phyloP scores from a whole-genome alignment of 2,113 vertebrate genomes.

The Macrotis lagotis region DNA sequence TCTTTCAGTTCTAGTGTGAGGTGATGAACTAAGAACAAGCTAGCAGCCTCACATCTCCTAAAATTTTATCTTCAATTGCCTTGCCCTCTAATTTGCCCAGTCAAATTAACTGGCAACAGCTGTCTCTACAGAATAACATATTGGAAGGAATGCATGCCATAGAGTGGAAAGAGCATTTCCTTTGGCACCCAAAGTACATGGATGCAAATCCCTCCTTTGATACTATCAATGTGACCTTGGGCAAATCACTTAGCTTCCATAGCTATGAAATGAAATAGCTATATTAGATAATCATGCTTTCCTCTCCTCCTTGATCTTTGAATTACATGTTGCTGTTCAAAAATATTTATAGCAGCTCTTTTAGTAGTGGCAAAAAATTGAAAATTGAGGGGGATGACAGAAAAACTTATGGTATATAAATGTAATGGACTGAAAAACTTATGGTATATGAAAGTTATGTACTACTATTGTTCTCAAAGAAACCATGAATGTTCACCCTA shows the following conservation, averaged over 20 bases:
- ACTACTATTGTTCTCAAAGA: too few relatives aligned
- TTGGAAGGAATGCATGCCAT: background rate
- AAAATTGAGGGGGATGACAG: too few relatives aligned
- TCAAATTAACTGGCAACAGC: background rate
- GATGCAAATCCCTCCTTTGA: background rate
- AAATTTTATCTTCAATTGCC: background rate
- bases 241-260: background rate
- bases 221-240: background rate
- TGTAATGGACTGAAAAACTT: too few relatives aligned
- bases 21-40: background rate
- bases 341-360: too few relatives aligned
- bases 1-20: background rate
- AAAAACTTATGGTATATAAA: too few relatives aligned
- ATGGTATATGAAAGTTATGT: too few relatives aligned
- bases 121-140: background rate
- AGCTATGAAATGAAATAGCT: background rate
- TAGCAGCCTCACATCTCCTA: background rate
- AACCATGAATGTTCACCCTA: too few relatives aligned
- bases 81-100: background rate
- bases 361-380: too few relatives aligned
- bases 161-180: background rate
- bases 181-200: background rate
- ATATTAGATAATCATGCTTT: background rate
- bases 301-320: background rate
- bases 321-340: background rate